Evolutionary conservation across 2,797 vertebrate species (phyloP).

Genomic region (Lates japonicus): DNA sequence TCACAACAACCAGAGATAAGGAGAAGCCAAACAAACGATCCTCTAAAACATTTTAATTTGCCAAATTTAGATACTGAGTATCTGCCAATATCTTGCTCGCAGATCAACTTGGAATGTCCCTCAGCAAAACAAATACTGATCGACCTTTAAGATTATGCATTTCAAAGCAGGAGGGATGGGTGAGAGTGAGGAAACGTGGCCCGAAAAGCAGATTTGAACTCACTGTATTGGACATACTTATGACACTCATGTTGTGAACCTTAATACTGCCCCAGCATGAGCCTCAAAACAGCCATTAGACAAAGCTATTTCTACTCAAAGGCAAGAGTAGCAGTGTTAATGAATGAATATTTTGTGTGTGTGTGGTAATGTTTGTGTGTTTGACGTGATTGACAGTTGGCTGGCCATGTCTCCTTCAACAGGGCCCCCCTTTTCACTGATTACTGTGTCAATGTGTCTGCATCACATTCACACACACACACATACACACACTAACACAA

Average conservation of each 20-base stretch:
- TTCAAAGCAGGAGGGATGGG: neutral
- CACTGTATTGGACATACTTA: neutral
- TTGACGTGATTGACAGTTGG: constrained; percentile 81
- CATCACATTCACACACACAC: constrained; percentile 30
- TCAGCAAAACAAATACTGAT: neutral
- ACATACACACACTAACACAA: constrained; percentile 36
- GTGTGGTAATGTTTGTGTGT: constrained; percentile 40
- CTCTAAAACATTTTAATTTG: neutral
- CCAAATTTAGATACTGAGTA: neutral
- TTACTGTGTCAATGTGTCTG: constrained; percentile 77
- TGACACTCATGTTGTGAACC: constrained; percentile 13
- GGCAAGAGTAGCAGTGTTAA: constrained; percentile 34
- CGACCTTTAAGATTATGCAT: neutral
- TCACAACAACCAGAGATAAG: neutral
- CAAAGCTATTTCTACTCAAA: constrained; percentile 27
- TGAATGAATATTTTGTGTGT: constrained; percentile 39
- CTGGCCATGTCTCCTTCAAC: constrained; percentile 62
- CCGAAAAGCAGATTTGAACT: constrained; percentile 21
- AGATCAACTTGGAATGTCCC: neutral
- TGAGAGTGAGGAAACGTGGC: neutral
- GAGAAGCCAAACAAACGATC: neutral
- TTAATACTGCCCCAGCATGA: constrained; percentile 1
- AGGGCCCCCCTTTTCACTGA: constrained; percentile 63
- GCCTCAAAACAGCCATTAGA: constrained; percentile 17
- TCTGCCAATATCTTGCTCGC: neutral